These are phyloP conservation scores for Trididemnum nubilum DNA, from an alignment of 23 tunicate species.

Conservation along the genomic window DNA sequence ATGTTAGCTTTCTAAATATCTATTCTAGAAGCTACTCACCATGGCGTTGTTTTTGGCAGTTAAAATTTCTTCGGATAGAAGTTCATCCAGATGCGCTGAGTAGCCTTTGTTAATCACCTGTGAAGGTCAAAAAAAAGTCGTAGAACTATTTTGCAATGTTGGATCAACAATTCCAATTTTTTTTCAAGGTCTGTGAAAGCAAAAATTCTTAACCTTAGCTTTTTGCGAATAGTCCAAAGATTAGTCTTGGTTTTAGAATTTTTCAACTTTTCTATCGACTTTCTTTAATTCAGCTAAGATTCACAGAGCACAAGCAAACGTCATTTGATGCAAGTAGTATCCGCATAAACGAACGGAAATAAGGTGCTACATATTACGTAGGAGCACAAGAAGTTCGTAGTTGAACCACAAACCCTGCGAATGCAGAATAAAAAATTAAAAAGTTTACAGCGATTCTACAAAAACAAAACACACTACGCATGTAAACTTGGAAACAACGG, in stretches of 20 bases:
- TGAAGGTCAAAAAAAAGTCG: neutral
- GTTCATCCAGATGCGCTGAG: conserved; percentile 68
- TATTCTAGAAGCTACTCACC: conserved; percentile 12
- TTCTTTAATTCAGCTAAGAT: too few relatives aligned
- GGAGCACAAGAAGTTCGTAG: neutral
- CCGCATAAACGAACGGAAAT: too few relatives aligned
- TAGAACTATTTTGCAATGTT: neutral
- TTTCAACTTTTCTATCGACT: too few relatives aligned
- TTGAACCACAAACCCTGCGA: too few relatives aligned
- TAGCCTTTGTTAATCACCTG: conserved; percentile 78
- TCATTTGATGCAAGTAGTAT: too few relatives aligned
- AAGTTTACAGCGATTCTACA: too few relatives aligned
- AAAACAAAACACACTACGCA: too few relatives aligned
- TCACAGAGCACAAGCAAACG: too few relatives aligned
- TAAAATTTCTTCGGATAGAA: conserved; percentile 30
- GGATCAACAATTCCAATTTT: neutral
- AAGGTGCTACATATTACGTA: neutral
- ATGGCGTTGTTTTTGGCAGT: conserved; percentile 78
- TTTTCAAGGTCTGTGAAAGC: neutral
- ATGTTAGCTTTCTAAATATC: neutral
- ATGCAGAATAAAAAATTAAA: too few relatives aligned
- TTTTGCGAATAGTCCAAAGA: neutral
- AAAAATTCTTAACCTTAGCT: neutral
- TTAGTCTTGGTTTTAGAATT: too few relatives aligned
- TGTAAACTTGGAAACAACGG: too few relatives aligned